Conservation (phyloP, 2,113 vertebrate genomes). For the Nothocercus nigrocapillus region DNA sequence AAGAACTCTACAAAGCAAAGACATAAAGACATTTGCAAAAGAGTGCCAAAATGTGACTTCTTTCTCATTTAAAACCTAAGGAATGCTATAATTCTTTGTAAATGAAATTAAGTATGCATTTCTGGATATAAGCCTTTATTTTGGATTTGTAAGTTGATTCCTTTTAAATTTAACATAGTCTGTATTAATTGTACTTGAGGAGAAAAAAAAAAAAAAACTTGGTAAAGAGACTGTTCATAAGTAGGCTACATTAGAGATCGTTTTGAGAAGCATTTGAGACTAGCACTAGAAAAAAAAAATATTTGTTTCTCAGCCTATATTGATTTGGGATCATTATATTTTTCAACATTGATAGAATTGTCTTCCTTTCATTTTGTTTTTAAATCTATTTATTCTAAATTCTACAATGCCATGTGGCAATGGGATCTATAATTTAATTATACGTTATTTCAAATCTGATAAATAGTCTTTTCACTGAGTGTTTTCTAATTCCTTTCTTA, state of each 20-base stretch:
- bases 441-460: not conserved
- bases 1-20: not conserved
- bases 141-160: not conserved
- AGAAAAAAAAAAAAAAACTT: not conserved
- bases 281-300: rapidly evolving
- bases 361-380: not conserved
- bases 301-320: not conserved
- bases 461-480: not conserved
- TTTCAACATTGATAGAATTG: not conserved
- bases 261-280: not conserved
- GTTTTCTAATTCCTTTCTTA: not conserved
- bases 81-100: not conserved
- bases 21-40: not conserved
- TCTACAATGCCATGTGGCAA: not conserved
- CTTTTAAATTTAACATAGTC: not conserved
- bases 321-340: not conserved
- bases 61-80: not conserved
- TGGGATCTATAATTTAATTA: not conserved
- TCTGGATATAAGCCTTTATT: not conserved
- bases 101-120: not conserved
- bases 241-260: not conserved
- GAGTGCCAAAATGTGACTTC: rapidly evolving
- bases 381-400: not conserved
- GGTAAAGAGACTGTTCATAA: not conserved
- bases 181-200: not conserved